A percentile compares a stretch with the other conserved stretches of the same genome.
phyloP scores from a whole-genome alignment of 2,888 invertebrate genomes.

The Shargacucullia verbasci region DNA sequence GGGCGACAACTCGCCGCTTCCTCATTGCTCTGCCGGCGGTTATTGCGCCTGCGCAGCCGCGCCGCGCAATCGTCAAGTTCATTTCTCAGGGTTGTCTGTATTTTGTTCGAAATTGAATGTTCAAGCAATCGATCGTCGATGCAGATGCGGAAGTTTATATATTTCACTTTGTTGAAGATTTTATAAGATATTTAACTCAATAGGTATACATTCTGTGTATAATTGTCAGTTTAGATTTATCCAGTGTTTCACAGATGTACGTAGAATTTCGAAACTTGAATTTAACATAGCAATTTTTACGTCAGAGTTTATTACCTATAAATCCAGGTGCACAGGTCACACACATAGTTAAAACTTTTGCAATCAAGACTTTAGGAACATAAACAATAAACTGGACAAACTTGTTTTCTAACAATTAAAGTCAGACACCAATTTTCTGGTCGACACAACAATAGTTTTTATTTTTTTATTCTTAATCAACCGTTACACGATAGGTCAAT shows the following conservation, averaged over 20 bases:
- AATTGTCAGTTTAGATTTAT: neutral
- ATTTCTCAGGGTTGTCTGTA: conserved; percentile 59
- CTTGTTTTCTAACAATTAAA: conserved; percentile 41
- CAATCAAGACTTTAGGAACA: conserved; percentile 18
- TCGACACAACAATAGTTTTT: conserved; percentile 37
- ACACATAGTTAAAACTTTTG: conserved; percentile 35
- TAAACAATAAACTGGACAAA: conserved; percentile 34
- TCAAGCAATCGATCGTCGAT: conserved; percentile 44
- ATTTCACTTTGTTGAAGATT: conserved; percentile 19
- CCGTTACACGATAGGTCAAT: conserved; percentile 65
- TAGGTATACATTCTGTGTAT: too few relatives aligned
- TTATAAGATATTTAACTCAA: too few relatives aligned
- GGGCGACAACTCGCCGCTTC: conserved; percentile 77
- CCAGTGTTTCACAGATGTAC: conserved; percentile 3
- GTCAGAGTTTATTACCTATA: conserved; percentile 14
- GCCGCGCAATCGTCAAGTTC: conserved; percentile 60
- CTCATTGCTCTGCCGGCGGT: conserved; percentile 75
- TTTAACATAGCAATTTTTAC: conserved; percentile 18
- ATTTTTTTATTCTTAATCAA: conserved; percentile 46
- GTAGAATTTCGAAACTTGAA: conserved; percentile 20
- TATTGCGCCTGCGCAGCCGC: conserved; percentile 60
- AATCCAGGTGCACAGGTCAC: conserved; percentile 6
- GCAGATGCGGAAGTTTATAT: conserved; percentile 40
- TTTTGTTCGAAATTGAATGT: conserved; percentile 46
- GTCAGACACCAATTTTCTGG: conserved; percentile 23